Conservation (phyloP, 2,797 vertebrate genomes). For the Ctenochaetus hawaiiensis region DNA sequence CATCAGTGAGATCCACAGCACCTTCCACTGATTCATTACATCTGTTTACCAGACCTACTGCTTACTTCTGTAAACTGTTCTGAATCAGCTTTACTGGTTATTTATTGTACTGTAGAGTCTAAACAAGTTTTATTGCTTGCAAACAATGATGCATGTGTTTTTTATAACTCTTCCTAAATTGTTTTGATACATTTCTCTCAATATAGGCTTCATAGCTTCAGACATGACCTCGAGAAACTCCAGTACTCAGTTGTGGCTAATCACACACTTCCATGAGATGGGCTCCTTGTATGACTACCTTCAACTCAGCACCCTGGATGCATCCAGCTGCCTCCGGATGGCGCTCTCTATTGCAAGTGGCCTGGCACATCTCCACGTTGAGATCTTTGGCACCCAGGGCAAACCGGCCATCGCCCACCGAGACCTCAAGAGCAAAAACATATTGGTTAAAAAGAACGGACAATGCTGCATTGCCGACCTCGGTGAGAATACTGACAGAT, state of each 20-base stretch:
- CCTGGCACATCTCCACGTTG: constrained; percentile 95
- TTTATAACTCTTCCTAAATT: constrained; percentile 11
- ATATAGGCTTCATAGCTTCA: constrained; percentile 93
- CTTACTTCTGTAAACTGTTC: too few species aligned
- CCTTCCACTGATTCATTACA: too few species aligned
- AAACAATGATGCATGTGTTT: not conserved
- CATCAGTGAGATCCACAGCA: too few species aligned
- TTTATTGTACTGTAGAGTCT: not conserved
- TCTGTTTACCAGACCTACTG: too few species aligned
- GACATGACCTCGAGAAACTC: constrained; percentile 99
- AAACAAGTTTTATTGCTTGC: not conserved
- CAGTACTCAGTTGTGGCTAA: constrained; percentile 97
- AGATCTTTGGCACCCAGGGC: constrained; percentile 98
- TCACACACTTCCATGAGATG: constrained; percentile 98
- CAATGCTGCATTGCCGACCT: constrained; percentile 99
- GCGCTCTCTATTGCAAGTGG: constrained; percentile 95
- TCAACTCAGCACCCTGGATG: constrained; percentile 94
- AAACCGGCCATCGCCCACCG: constrained; percentile 97
- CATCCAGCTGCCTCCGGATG: constrained; percentile 92
- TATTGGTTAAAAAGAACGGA: constrained; percentile 96
- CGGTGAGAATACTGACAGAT: constrained; percentile 82
- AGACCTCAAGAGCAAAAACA: constrained; percentile 98
- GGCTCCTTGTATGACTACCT: constrained; percentile 97
- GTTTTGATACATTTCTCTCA: not conserved
- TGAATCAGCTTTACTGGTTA: not conserved